phyloP scores from a whole-genome alignment of 2,888 invertebrate species.

The Tachina grossa region DNA sequence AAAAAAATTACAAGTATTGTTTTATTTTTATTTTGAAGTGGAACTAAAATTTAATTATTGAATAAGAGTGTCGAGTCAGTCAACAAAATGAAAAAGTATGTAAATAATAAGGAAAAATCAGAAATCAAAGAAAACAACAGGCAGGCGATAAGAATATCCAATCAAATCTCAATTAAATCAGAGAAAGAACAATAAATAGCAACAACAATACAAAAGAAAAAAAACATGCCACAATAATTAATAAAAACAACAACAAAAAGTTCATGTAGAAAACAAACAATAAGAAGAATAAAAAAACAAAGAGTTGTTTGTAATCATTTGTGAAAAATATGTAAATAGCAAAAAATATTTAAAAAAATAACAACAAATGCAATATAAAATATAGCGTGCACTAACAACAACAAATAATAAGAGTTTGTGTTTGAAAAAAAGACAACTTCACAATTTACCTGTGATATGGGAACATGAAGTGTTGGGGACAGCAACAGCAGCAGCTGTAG shows the following conservation, averaged over 20 bases:
- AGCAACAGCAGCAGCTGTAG: not conserved
- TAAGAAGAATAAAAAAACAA: slow-evolving; percentile 38
- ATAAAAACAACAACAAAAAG: slow-evolving; percentile 45
- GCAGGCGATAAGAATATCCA: slow-evolving; percentile 51
- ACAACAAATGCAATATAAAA: slow-evolving; percentile 17
- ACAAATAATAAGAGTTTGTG: slow-evolving; percentile 20
- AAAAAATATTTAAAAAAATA: slow-evolving; percentile 36
- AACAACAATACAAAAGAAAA: slow-evolving; percentile 44
- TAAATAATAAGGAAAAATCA: slow-evolving; percentile 27
- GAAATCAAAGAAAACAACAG: slow-evolving; percentile 11
- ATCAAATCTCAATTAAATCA: slow-evolving; percentile 52
- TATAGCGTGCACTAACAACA: slow-evolving; percentile 49
- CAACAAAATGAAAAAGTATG: slow-evolving; percentile 39
- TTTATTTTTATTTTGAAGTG: slow-evolving; percentile 21
- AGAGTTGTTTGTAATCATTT: slow-evolving; percentile 59
- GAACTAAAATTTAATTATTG: slow-evolving; percentile 44
- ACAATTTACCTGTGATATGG: slow-evolving; percentile 58
- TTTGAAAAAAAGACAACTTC: slow-evolving; percentile 1
- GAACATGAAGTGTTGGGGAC: slow-evolving; percentile 21
- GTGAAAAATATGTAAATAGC: slow-evolving; percentile 30
- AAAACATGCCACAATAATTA: slow-evolving; percentile 63
- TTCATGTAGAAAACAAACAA: not conserved
- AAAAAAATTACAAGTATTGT: slow-evolving; percentile 26
- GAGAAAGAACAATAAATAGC: slow-evolving; percentile 19
- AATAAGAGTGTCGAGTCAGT: not conserved